phyloP scores from a whole-genome alignment of 2,797 vertebrate species.

The Propithecus deckenii region DNA sequence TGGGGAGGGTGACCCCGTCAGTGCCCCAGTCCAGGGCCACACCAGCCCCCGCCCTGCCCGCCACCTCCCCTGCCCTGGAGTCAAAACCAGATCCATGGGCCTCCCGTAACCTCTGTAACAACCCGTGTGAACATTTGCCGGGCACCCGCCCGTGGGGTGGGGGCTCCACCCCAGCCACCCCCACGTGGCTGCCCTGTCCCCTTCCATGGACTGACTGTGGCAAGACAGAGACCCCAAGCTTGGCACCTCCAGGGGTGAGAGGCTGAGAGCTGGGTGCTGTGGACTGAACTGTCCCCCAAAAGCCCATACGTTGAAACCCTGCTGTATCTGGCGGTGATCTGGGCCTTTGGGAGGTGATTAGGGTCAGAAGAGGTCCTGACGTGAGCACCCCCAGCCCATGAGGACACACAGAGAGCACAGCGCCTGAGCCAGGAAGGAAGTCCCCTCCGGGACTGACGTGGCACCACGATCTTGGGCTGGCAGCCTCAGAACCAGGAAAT shows the following conservation, averaged over 20 bases:
- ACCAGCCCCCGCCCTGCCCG: not conserved
- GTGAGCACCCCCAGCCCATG: not conserved
- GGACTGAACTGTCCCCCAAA: not conserved
- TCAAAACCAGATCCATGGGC: not conserved
- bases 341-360: not conserved
- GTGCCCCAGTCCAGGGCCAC: not conserved
- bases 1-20: not conserved
- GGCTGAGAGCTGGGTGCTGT: not conserved
- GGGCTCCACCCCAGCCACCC: not conserved
- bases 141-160: rapidly evolving
- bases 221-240: not conserved
- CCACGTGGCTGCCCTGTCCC: too few relatives aligned
- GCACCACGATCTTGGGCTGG: rapidly evolving
- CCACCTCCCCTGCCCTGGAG: not conserved
- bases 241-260: not conserved
- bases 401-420: not conserved
- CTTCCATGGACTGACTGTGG: not conserved
- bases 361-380: not conserved
- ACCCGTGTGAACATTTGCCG: not conserved
- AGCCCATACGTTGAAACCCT: not conserved
- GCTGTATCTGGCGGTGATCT: too few relatives aligned
- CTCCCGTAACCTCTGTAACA: not conserved
- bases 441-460: too few relatives aligned
- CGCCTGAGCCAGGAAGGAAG: not conserved
- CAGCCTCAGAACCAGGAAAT: not conserved